A percentile compares a stretch with the other conserved stretches of the same genome.
Conservation (phyloP, 2,113 vertebrate species). For the Rattus rattus region DNA sequence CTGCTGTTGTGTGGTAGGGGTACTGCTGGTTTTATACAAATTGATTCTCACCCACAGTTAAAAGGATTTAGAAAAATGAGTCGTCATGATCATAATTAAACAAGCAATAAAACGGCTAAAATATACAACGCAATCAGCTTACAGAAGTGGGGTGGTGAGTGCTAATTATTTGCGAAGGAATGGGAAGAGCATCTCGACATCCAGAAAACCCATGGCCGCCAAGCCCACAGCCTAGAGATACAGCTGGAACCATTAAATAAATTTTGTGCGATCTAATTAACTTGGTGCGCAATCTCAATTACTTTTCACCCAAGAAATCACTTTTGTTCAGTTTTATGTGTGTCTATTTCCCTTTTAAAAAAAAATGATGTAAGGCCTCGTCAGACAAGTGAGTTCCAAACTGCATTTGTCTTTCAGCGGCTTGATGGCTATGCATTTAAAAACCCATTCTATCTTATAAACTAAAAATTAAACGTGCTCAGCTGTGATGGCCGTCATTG, state of each 20-base stretch:
- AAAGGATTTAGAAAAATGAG: slow-evolving; percentile 83
- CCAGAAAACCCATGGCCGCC: background rate
- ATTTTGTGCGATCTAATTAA: slow-evolving; percentile 90
- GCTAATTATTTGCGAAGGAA: slow-evolving; percentile 79
- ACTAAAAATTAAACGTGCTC: slow-evolving; percentile 99
- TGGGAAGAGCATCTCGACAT: background rate
- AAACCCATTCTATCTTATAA: slow-evolving; percentile 99
- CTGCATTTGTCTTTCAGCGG: slow-evolving; percentile 98
- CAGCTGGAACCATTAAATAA: slow-evolving; percentile 87
- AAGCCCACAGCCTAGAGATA: slow-evolving; percentile 63
- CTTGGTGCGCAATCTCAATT: slow-evolving; percentile 89
- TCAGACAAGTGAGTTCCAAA: slow-evolving; percentile 95
- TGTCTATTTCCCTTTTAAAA: slow-evolving; percentile 91
- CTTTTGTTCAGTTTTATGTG: slow-evolving; percentile 87
- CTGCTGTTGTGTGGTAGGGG: background rate
- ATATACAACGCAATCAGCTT: slow-evolving; percentile 78
- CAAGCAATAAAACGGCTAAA: slow-evolving; percentile 80
- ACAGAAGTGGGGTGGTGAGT: slow-evolving; percentile 43
- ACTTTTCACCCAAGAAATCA: slow-evolving; percentile 89
- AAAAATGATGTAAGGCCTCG: slow-evolving; percentile 92
- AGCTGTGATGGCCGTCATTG: slow-evolving; percentile 97
- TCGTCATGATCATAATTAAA: slow-evolving; percentile 82
- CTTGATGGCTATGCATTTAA: slow-evolving; percentile 98
- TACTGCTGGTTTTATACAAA: slow-evolving; percentile 64
- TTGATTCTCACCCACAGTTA: slow-evolving; percentile 74